Conservation (phyloP, 2,113 vertebrate genomes). For the Catharus bicknelli region DNA sequence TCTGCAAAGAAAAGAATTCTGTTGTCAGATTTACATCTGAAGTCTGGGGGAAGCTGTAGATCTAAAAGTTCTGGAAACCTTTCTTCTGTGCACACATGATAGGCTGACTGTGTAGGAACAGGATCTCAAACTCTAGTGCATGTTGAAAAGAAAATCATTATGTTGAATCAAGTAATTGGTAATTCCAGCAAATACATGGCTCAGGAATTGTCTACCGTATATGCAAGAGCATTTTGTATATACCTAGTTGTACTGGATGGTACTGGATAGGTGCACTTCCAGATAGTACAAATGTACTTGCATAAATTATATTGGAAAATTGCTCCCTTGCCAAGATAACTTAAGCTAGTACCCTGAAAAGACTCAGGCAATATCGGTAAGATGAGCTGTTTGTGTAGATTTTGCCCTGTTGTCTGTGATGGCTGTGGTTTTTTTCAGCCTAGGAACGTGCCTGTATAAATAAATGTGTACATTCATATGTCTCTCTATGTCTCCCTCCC, state of each 20-base stretch:
- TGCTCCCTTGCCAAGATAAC: not conserved
- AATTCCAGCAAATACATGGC: not conserved
- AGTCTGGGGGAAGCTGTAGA: not conserved
- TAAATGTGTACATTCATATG: not conserved
- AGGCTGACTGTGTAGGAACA: not conserved
- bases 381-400: not conserved
- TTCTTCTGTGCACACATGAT: rapidly evolving
- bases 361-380: not conserved
- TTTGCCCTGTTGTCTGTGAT: not conserved
- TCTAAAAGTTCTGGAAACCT: not conserved
- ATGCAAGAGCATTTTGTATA: not conserved
- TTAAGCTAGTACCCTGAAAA: not conserved
- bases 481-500: not conserved
- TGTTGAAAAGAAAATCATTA: not conserved
- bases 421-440: not conserved
- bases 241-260: not conserved
- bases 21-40: not conserved
- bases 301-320: not conserved
- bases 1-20: not conserved
- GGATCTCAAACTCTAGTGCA: not conserved
- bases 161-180: not conserved
- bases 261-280: not conserved
- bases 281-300: not conserved
- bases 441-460: not conserved
- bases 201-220: not conserved